A percentile compares a stretch with the other conserved stretches of the same genome.
Conservation (phyloP, 2,797 vertebrate species). For the Cirrhinus molitorella region DNA sequence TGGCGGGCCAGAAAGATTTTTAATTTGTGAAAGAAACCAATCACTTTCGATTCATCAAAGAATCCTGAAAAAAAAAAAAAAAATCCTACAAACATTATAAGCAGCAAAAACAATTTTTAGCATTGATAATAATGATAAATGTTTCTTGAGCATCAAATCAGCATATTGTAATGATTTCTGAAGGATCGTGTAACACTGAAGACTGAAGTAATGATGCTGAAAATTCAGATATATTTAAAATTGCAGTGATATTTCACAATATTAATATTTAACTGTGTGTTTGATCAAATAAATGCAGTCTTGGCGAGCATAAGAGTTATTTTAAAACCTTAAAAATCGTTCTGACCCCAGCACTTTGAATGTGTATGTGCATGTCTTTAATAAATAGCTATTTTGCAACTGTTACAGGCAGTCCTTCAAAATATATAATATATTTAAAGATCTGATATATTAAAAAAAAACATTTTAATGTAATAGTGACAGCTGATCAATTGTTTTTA, state of each 20-base stretch:
- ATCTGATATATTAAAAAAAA: neutral
- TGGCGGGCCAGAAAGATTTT: neutral
- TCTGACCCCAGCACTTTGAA: neutral
- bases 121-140: neutral
- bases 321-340: neutral
- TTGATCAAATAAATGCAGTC: neutral
- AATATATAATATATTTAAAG: neutral
- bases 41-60: neutral
- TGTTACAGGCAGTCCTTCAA: neutral
- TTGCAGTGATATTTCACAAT: too few relatives aligned
- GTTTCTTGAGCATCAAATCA: neutral
- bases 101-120: neutral
- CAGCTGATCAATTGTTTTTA: neutral
- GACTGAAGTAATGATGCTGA: neutral
- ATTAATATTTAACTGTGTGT: too few relatives aligned
- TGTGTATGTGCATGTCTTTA: neutral
- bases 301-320: neutral
- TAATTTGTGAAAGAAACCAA: neutral
- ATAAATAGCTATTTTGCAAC: neutral
- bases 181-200: neutral
- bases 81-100: neutral
- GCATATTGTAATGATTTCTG: neutral
- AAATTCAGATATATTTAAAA: neutral
- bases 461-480: neutral
- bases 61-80: too few relatives aligned